Evolutionary conservation across 1,140 invertebrate species (phyloP), one percentile per base, ranked within the genome.

Genomic region (Tetramorium parvispinum): DNA sequence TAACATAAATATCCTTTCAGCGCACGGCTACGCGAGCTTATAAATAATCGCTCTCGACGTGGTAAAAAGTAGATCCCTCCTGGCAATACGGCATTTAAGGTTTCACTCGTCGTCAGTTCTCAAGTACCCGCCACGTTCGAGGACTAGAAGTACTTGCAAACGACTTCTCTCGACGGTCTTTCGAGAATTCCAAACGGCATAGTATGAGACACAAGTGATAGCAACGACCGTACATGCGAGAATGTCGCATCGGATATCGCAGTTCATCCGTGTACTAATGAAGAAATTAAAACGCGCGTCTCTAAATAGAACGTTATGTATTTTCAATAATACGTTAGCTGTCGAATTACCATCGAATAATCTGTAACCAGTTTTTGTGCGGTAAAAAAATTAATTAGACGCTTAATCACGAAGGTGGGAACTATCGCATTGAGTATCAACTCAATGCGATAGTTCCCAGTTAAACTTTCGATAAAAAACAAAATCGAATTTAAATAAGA

Each of bases 71-170:
- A 73, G 76, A 73, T 86, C 70, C 77, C 77, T 89, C 75, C 79
- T 76, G 79, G 79, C 88, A 66, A 89, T 87, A 71, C 76, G 65
- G 75, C 75, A 87, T 81, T 90, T 86, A 76, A 87, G 68, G 40
- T 82, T 59, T 51, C 78, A 78, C 88, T 89, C 88, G 61, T 86
- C 81, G 85, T 40, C 66, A 63, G 21, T 73, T 21, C 78, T 90
- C 79, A 79, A 85, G 73, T 49, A 21, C 40, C 59, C 65, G 85
- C 57, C 78, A 16, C 73, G 76, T 71, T 90, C 75, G 59, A 76
- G 40, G 53, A 85, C 65, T 51, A 85, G 73, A 78, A 53, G 73
- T 61, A 89, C 88, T 87, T 85, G 78, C 66, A 79, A 70, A 13
- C 49, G 85, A 32, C 79, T 77, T 32, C 71, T 46, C 70, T 68